Percentiles rank a stretch among this genome's conserved stretches.
Conservation (phyloP, 2,797 vertebrate species). For the Gadopsis bispinosus region DNA sequence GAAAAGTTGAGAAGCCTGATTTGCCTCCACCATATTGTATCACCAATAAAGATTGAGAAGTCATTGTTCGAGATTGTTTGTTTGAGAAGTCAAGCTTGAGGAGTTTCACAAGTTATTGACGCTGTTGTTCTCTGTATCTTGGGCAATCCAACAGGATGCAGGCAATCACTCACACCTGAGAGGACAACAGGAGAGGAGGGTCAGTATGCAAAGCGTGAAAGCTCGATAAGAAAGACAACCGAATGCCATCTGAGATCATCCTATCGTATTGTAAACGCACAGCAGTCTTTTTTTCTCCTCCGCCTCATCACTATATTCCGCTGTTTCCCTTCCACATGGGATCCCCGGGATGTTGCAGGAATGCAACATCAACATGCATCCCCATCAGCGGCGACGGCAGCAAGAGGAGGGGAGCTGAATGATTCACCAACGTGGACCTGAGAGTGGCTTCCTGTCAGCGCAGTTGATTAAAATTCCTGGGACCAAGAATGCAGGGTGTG, state of each 20-base stretch:
- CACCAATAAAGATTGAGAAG: constrained; percentile 19
- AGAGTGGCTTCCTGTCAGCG: constrained; percentile 77
- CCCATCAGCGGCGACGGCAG: constrained; percentile 23
- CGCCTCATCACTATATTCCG: background rate
- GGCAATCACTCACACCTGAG: constrained; percentile 55
- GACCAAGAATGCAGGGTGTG: constrained; percentile 78
- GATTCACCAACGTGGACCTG: constrained; percentile 64
- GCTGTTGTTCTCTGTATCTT: background rate
- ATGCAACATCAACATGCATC: constrained; percentile 64
- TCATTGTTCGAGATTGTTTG: no score
- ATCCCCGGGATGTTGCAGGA: constrained; percentile 34
- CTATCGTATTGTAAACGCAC: constrained; percentile 10
- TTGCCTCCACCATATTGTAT: background rate
- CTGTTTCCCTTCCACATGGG: constrained; percentile 24
- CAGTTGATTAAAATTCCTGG: constrained; percentile 80
- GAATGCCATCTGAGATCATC: constrained; percentile 18
- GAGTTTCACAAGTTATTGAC: constrained; percentile 2
- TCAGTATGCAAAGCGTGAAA: constrained; percentile 23
- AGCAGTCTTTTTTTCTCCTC: background rate
- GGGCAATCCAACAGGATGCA: constrained; percentile 37
- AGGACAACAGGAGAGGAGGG: constrained; percentile 26
- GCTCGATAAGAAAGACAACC: constrained; percentile 38
- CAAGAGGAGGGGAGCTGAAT: constrained; percentile 53
- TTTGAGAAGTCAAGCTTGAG: no score
- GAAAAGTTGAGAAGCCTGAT: constrained; percentile 12